These are phyloP conservation scores for Celastrina argiolus DNA, from an alignment of 2,888 invertebrate species.

Conservation along the genomic window DNA sequence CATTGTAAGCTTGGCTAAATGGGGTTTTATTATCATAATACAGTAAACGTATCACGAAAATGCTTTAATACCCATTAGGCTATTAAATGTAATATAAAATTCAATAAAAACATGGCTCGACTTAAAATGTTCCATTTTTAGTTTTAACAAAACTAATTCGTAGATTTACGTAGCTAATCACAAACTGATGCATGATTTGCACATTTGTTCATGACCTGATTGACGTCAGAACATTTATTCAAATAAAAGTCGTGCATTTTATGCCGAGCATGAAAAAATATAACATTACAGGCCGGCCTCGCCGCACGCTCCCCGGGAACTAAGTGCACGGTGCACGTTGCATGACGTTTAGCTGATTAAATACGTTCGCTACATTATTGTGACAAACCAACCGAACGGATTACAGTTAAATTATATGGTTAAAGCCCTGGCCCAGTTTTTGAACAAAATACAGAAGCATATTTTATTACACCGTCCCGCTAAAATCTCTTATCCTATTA, in stretches of 20 bases:
- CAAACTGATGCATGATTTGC: neutral
- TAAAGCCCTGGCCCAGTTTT: constrained; percentile 1
- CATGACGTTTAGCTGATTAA: constrained; percentile 23
- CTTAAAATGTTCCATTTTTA: too few relatives aligned
- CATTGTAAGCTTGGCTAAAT: too few relatives aligned
- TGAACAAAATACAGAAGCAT: neutral
- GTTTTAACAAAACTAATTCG: too few relatives aligned
- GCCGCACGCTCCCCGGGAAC: constrained; percentile 44
- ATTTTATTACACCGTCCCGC: neutral
- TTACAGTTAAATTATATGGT: neutral
- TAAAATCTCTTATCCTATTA: neutral
- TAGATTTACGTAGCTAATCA: constrained; percentile 1
- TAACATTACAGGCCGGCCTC: constrained; percentile 50
- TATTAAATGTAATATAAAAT: too few relatives aligned
- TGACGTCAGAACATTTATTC: constrained; percentile 62
- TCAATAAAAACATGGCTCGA: too few relatives aligned
- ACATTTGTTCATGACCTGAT: constrained; percentile 32
- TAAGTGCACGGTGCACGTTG: constrained; percentile 20
- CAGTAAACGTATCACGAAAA: too few relatives aligned
- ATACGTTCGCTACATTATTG: constrained; percentile 12
- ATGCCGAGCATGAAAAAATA: constrained; percentile 54
- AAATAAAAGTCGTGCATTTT: constrained; percentile 67
- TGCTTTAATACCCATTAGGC: too few relatives aligned
- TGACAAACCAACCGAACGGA: constrained; percentile 1
- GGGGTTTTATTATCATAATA: too few relatives aligned